phyloP scores from a whole-genome alignment of 2,888 invertebrate genomes.

The Trissolcus japonicus region DNA sequence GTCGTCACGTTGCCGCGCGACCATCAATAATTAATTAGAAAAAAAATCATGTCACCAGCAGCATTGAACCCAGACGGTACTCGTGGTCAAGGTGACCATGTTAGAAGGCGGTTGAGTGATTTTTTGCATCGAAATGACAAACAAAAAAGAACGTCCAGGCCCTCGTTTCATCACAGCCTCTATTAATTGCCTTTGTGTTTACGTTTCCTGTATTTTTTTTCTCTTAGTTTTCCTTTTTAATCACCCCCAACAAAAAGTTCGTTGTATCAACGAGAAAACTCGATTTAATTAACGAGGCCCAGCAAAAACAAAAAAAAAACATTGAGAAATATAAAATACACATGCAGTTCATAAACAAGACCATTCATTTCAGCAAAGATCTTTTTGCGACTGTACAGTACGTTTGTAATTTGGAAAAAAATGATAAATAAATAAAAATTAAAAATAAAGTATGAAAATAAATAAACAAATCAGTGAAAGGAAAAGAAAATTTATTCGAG shows the following conservation, averaged over 20 bases:
- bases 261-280: constrained; percentile 5
- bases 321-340: neutral
- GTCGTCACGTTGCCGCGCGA: constrained; percentile 55
- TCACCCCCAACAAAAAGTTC: neutral
- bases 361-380: too few species aligned
- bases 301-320: neutral
- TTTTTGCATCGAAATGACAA: constrained; percentile 24
- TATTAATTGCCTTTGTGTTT: constrained; percentile 9
- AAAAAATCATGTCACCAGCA: constrained; percentile 62
- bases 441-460: too few species aligned
- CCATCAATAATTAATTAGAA: constrained; percentile 60
- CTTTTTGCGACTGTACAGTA: too few species aligned
- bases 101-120: constrained; percentile 44
- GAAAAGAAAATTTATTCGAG: too few species aligned
- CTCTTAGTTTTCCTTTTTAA: constrained; percentile 3
- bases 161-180: constrained; percentile 17
- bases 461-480: too few species aligned
- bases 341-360: too few species aligned
- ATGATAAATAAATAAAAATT: too few species aligned
- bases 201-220: constrained; percentile 10
- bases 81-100: constrained; percentile 64
- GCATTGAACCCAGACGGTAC: constrained; percentile 63
- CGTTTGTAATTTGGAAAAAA: too few species aligned
- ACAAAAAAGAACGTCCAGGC: constrained; percentile 33
- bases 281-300: neutral